Evolutionary conservation across 2,113 vertebrate species (phyloP).

Genomic region (Thamnophis sirtalis): DNA sequence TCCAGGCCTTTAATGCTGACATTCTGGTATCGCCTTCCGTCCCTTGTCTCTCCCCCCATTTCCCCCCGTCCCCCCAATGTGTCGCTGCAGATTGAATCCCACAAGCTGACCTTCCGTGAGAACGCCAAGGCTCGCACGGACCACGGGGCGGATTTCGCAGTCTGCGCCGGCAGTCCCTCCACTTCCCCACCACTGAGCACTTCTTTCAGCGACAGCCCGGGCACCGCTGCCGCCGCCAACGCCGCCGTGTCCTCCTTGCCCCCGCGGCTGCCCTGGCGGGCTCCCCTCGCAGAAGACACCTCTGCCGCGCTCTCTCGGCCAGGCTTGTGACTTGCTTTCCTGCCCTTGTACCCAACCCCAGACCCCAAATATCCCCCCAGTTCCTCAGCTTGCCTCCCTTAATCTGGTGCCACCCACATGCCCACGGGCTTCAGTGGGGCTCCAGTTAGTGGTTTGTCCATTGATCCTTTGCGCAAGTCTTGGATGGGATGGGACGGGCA

Average conservation of each 20-base stretch:
- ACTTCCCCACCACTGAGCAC: slow-evolving; percentile 66
- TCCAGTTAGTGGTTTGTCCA: background rate
- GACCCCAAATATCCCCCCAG: slow-evolving; percentile 29
- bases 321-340: slow-evolving; percentile 54
- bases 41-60: slow-evolving; percentile 49
- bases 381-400: slow-evolving; percentile 10
- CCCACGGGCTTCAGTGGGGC: background rate
- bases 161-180: slow-evolving; percentile 73
- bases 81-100: slow-evolving; percentile 92
- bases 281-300: slow-evolving; percentile 11
- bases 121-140: slow-evolving; percentile 85
- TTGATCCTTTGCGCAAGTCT: background rate
- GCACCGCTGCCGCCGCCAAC: slow-evolving; percentile 45
- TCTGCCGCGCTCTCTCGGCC: slow-evolving; percentile 49
- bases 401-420: background rate
- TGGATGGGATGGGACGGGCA: background rate
- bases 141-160: slow-evolving; percentile 80
- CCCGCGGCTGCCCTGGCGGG: slow-evolving; percentile 4
- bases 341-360: background rate
- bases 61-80: slow-evolving; percentile 56
- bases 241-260: slow-evolving; percentile 18
- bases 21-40: slow-evolving; percentile 84
- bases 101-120: slow-evolving; percentile 87
- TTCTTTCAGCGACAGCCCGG: slow-evolving; percentile 61
- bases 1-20: slow-evolving; percentile 97